Evolutionary conservation across 2,113 vertebrate genomes (phyloP).

Genomic region (Notechis scutatus): DNA sequence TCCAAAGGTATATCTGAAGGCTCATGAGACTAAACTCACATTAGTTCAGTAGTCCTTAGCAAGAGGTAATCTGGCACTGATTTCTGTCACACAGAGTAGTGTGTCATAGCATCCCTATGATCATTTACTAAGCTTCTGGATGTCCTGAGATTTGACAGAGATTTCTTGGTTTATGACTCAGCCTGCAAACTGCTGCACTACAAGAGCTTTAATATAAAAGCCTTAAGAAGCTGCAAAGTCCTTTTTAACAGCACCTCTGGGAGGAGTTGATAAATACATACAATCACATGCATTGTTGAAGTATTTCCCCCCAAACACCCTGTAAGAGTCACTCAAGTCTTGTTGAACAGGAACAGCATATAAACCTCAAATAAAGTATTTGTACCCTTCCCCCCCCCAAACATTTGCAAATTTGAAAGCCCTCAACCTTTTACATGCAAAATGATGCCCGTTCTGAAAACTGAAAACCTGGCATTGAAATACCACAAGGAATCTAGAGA

Average conservation of each 20-base stretch:
- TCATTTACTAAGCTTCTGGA: not conserved
- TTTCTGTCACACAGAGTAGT: not conserved
- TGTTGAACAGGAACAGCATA: not conserved
- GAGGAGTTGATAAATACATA: not conserved
- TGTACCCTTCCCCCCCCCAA: not conserved
- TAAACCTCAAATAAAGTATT: not conserved
- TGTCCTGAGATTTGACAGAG: not conserved
- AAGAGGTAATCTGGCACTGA: not conserved
- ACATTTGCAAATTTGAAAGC: not conserved
- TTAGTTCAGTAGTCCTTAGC: not conserved
- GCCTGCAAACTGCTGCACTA: not conserved
- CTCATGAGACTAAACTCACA: not conserved
- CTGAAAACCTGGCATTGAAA: conserved; percentile 34
- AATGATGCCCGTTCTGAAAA: not conserved
- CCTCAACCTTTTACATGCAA: not conserved
- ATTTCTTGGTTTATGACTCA: not conserved
- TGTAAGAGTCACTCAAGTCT: not conserved
- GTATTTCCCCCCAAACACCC: not conserved
- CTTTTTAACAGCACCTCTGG: not conserved
- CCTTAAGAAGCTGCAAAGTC: not conserved
- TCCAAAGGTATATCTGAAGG: not conserved
- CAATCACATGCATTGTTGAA: not conserved
- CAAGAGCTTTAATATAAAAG: not conserved
- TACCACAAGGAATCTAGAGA: not conserved
- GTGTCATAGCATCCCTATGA: not conserved